These are phyloP conservation scores for Trogon melanurus DNA, from an alignment of 2,113 vertebrate species.

Conservation along the genomic window DNA sequence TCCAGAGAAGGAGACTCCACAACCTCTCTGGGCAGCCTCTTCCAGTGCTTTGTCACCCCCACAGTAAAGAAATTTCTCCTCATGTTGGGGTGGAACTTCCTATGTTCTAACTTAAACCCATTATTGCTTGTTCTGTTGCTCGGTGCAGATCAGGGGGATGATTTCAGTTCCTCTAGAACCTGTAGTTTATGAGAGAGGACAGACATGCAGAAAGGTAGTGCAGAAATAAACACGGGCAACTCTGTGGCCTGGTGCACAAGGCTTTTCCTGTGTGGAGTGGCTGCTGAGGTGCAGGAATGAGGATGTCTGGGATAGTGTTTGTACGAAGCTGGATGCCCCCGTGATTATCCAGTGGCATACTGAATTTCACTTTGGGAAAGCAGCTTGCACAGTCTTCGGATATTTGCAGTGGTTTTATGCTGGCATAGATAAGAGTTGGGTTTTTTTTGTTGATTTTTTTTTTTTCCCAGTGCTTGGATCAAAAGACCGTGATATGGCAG, in stretches of 20 bases:
- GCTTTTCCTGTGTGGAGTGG: neutral
- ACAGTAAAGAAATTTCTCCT: too few relatives aligned
- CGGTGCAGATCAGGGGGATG: neutral
- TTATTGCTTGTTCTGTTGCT: neutral
- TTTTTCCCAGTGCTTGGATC: neutral
- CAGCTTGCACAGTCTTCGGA: neutral
- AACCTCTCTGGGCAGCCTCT: too few relatives aligned
- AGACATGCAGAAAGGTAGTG: neutral
- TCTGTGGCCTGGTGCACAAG: neutral
- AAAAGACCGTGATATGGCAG: neutral
- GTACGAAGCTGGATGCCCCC: neutral
- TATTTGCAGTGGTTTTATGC: neutral
- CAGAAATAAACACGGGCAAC: fast-evolving
- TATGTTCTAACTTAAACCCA: too few relatives aligned
- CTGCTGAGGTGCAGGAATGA: neutral
- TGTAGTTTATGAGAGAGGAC: neutral
- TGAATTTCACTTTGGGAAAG: neutral
- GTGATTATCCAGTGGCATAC: neutral
- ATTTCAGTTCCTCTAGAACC: neutral
- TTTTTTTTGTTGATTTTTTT: too few relatives aligned
- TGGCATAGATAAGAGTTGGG: neutral
- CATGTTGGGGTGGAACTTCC: too few relatives aligned
- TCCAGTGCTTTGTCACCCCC: too few relatives aligned
- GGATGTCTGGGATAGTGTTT: neutral
- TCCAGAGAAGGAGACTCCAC: too few relatives aligned